Base-by-base conservation (phyloP, 1,140 invertebrate species). In the Oreohelix idahoensis region DNA sequence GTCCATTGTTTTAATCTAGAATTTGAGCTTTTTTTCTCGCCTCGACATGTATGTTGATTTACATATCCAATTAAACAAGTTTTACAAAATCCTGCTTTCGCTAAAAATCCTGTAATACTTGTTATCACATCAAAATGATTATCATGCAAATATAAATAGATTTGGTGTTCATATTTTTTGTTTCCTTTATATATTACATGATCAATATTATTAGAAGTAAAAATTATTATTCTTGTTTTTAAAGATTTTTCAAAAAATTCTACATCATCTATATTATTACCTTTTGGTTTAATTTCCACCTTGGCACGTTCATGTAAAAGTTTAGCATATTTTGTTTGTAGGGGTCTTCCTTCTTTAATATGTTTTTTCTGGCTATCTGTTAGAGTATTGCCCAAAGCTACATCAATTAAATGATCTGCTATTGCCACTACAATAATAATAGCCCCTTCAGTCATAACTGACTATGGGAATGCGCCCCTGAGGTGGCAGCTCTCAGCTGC, bases 191-290 rank as follows among this genome's bases (percentile, higher is more conserved):
- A 58, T 15, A n/a, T 23, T 23, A 58, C 23, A 58, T n/a, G 8
- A 23, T 58, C 5, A n/a, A 23, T 58, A 58, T 58, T 58, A 58
- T 58, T 58, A 58, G 53, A 58, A 5, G 2, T n/a, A 58, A 58
- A 58, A 15, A 58, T 58, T 58, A 58, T 23, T 58, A 58, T 58
- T 58, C 53, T 58, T 58, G 26, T 58, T 58, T 58, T 58, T 58
- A 58, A 58, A 58, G 8, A 58, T 8, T 58, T 58, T 58, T 58
- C 53, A 58, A 58, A 58, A 8, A 58, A 15, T n/a, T 58, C 23
- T 58, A n/a, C 15, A 58, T 58, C 53, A 58, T 58, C 53, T 58
- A 58, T 13, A 58, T 58, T 58, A 58, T 58, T 58, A n/a, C 53
- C 53, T 58, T 58, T n/a, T 58, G 53, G 26, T 58, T 58, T 58